Conservation (phyloP, 2,888 invertebrate genomes). For the Theretra japonica region DNA sequence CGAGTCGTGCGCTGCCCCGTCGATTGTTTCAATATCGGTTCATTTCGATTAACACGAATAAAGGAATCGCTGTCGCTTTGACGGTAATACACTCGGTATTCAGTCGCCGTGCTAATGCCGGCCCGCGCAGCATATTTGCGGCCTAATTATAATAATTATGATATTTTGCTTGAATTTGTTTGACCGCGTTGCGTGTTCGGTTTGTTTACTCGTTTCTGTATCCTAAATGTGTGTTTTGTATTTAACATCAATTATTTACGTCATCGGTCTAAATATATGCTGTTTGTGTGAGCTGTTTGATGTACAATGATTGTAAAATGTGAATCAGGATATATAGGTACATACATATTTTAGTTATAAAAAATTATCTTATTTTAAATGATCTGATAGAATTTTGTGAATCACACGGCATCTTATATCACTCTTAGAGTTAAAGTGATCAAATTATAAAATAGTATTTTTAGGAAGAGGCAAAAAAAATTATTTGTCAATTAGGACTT, state of each 20-base stretch:
- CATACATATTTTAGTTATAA: too few relatives aligned
- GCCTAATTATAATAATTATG: constrained; percentile 72
- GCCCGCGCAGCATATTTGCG: constrained; percentile 67
- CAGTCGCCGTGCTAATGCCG: constrained; percentile 50
- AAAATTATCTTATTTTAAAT: too few relatives aligned
- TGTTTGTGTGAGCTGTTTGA: neutral
- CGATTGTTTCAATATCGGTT: constrained; percentile 83
- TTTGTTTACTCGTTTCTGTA: constrained; percentile 27
- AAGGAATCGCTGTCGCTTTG: constrained; percentile 74
- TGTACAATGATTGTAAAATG: constrained; percentile 2
- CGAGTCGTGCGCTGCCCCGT: constrained; percentile 78
- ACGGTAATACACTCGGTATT: constrained; percentile 72
- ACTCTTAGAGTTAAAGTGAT: too few relatives aligned
- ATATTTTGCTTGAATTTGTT: constrained; percentile 50
- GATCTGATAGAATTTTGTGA: too few relatives aligned
- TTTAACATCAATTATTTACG: constrained; percentile 24
- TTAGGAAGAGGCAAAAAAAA: too few relatives aligned
- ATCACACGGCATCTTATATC: too few relatives aligned
- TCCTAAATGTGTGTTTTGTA: constrained; percentile 19
- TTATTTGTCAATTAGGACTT: too few relatives aligned
- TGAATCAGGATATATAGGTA: neutral
- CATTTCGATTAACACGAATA: constrained; percentile 82
- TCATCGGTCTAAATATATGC: constrained; percentile 21
- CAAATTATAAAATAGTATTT: too few relatives aligned
- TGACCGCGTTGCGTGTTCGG: constrained; percentile 27